Evolutionary conservation across 2,888 invertebrate species (phyloP), one percentile per base, ranked within the genome.

Genomic region (Tipula confusa): DNA sequence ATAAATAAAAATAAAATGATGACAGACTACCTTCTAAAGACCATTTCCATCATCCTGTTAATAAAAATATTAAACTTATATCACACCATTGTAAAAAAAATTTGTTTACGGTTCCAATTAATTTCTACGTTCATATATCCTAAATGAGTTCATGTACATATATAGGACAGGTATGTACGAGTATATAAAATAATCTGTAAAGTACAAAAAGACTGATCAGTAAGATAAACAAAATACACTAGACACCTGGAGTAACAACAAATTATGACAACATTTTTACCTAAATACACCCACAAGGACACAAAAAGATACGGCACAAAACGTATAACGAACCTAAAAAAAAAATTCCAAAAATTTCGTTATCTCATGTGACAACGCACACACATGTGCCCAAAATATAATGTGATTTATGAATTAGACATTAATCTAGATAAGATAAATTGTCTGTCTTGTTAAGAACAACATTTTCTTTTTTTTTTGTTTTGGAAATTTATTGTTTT

Each of bases 351-450:
- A n/a, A n/a, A n/a, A n/a, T 43, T 64, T 64, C 24, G 64, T 64
- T 64, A 64, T 64, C 64, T 64, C 64, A 64, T 24, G 64, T 64
- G 64, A 64, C 64, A 64, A 64, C 64, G 64, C 9, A 64, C 64
- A 64, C 64, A 64, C 64, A 64, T 64, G 64, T 64, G 24, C 64
- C 24, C 18, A 64, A 64, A 64, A 18, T 7, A 24, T 64, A 64
- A 64, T 64, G 64, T 64, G 64, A 64, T 64, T 64, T 64, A 64
- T 64, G 64, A 64, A 64, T 64, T 64, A 64, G 64, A 64, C 64
- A 64, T 64, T 64, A 64, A 64, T 64, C 64, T 64, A 64, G 64
- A 64, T 64, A 64, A 64, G 64, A 64, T 64, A 64, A 24, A 64
- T 64, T 7, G 64, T 64, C 64, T 64, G 64, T 64, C 64, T 64